These are phyloP conservation scores for Gastrophysa polygoni DNA, from an alignment of 2,888 invertebrate species.

Conservation along the genomic window DNA sequence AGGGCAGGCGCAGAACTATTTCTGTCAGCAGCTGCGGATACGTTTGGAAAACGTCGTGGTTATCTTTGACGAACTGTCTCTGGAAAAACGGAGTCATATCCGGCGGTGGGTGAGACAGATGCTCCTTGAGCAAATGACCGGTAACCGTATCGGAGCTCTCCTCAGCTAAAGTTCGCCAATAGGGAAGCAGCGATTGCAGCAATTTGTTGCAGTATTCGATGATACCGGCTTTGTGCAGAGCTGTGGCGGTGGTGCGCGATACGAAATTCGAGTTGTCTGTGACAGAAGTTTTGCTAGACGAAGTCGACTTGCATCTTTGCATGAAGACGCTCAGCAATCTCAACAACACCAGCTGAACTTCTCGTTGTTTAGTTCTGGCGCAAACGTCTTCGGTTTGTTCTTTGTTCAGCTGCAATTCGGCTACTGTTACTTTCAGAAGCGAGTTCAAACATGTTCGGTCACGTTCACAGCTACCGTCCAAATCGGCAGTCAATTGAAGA, in stretches of 20 bases:
- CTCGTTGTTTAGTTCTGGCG: constrained; percentile 75
- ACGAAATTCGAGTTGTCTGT: constrained; percentile 65
- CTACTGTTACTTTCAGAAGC: constrained; percentile 74
- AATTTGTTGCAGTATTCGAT: constrained; percentile 76
- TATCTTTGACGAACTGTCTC: constrained; percentile 89
- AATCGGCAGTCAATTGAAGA: constrained; percentile 86
- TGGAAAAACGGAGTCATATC: constrained; percentile 97
- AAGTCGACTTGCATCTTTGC: constrained; percentile 71
- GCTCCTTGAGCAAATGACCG: constrained; percentile 80
- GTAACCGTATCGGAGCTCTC: constrained; percentile 55
- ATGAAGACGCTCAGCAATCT: constrained; percentile 83
- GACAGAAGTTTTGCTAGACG: constrained; percentile 30
- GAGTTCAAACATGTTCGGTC: constrained; percentile 80
- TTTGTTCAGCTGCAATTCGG: constrained; percentile 72
- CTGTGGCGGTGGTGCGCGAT: constrained; percentile 72
- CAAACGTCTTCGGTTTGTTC: constrained; percentile 63
- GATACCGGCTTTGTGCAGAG: constrained; percentile 71
- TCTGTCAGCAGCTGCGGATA: constrained; percentile 95
- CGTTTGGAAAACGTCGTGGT: constrained; percentile 91
- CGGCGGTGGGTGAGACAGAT: constrained; percentile 80
- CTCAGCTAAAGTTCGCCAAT: constrained; percentile 71
- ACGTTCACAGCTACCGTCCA: constrained; percentile 83
- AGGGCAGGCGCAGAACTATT: constrained; percentile 91
- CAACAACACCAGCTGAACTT: constrained; percentile 88
- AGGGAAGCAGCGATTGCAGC: constrained; percentile 69